Conservation (phyloP, 1,140 invertebrate genomes). For the Manduca sexta region DNA sequence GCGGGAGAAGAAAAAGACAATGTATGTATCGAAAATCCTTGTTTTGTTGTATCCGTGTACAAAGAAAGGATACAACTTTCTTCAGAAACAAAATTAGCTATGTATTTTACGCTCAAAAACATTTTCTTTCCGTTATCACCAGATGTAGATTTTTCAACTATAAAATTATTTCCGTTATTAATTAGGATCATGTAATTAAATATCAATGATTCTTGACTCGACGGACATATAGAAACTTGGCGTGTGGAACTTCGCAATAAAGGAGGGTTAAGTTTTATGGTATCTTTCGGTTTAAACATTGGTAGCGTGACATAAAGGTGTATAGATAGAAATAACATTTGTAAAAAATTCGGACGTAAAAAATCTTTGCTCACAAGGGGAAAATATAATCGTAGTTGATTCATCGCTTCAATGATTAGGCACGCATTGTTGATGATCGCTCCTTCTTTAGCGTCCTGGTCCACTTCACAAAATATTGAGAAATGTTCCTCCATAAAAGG, state of each 20-base stretch:
- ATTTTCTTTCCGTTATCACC: constrained; percentile 51
- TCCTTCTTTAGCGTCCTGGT: constrained; percentile 20
- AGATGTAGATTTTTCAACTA: constrained; percentile 43
- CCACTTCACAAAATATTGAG: constrained; percentile 34
- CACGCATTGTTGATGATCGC: constrained; percentile 54
- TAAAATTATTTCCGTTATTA: constrained; percentile 44
- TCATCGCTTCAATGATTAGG: constrained; percentile 57
- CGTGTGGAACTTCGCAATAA: constrained; percentile 51
- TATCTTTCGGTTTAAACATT: constrained; percentile 53
- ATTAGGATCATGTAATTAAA: constrained; percentile 47
- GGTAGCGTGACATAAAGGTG: constrained; percentile 54
- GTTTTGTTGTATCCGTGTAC: constrained; percentile 62
- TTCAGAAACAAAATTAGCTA: constrained; percentile 47
- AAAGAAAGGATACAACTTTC: constrained; percentile 44
- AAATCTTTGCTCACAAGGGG: constrained; percentile 50
- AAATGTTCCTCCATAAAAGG: constrained; percentile 53
- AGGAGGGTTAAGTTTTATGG: constrained; percentile 51
- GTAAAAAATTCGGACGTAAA: constrained; percentile 51
- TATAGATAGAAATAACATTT: constrained; percentile 63
- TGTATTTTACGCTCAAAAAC: constrained; percentile 48
- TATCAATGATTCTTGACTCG: constrained; percentile 49
- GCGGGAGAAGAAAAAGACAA: constrained; percentile 42
- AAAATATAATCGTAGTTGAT: constrained; percentile 48
- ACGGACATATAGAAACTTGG: constrained; percentile 37
- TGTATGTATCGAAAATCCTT: constrained; percentile 60